Percentiles rank a stretch among this genome's conserved stretches.
These are phyloP conservation scores for Spondyliosoma cantharus DNA, from an alignment of 2,797 vertebrate genomes.

Conservation along the genomic window DNA sequence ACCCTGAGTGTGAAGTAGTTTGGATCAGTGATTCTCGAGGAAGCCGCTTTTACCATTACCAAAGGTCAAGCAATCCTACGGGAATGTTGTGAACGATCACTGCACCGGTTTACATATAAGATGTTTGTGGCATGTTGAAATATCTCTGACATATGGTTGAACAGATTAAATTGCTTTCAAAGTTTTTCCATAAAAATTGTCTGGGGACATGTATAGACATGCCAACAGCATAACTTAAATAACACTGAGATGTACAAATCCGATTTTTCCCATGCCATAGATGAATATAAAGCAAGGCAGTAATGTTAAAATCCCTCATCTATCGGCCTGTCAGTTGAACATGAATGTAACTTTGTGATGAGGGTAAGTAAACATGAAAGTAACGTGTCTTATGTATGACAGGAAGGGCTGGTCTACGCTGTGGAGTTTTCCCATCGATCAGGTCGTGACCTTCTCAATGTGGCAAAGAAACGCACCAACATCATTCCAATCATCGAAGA, in stretches of 20 bases:
- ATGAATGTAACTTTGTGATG: not conserved
- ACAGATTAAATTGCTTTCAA: not conserved
- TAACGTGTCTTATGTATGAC: not conserved
- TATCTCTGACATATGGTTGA: not conserved
- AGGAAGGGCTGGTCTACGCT: constrained; percentile 95
- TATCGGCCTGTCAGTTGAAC: not conserved
- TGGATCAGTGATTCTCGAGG: no score
- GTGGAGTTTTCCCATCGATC: constrained; percentile 96
- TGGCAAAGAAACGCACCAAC: constrained; percentile 95
- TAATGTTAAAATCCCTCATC: not conserved
- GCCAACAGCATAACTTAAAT: not conserved
- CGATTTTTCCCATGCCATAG: no score
- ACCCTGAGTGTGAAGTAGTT: no score
- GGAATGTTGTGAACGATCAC: no score
- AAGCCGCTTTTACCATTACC: no score
- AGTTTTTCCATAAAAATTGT: not conserved
- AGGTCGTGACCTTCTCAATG: constrained; percentile 93
- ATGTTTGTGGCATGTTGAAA: not conserved
- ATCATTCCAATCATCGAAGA: constrained; percentile 96
- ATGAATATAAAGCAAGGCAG: no score
- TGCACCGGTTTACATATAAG: no score
- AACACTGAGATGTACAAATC: no score
- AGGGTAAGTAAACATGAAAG: not conserved
- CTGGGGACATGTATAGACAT: not conserved
- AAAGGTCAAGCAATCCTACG: no score